Evolutionary conservation across 2,113 vertebrate species (phyloP).

Genomic region (Xiphophorus maculatus): DNA sequence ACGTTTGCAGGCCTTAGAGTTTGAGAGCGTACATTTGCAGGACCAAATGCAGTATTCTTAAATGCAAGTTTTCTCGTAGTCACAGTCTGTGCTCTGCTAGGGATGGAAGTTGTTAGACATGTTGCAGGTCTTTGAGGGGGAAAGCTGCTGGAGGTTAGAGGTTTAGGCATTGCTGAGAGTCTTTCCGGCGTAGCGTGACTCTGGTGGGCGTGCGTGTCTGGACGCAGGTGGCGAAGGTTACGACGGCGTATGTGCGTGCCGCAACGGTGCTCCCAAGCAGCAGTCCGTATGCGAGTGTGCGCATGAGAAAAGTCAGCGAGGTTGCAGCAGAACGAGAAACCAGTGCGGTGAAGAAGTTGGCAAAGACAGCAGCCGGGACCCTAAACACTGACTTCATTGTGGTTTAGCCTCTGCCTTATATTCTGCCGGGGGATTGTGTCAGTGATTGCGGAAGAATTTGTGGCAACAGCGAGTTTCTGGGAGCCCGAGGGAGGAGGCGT

Average conservation of each 20-base stretch:
- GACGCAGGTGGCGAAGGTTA: conserved; percentile 58
- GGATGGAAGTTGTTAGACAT: conserved; percentile 63
- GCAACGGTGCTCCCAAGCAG: conserved; percentile 55
- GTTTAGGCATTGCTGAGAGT: conserved; percentile 50
- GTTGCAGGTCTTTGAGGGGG: conserved; percentile 66
- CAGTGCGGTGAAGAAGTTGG: conserved; percentile 65
- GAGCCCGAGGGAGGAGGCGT: conserved; percentile 57
- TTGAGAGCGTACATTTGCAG: conserved; percentile 11
- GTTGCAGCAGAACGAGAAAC: conserved; percentile 69
- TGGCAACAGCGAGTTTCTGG: conserved; percentile 46
- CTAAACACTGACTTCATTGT: conserved; percentile 76
- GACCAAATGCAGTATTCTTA: conserved; percentile 21
- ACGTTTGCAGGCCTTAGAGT: background rate
- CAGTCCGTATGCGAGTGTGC: conserved; percentile 16
- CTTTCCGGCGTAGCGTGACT: conserved; percentile 43
- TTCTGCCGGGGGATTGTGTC: conserved; percentile 64
- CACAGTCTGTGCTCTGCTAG: conserved; percentile 56
- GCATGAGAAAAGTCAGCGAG: conserved; percentile 50
- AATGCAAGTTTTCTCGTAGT: conserved; percentile 27
- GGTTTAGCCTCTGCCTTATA: conserved; percentile 69
- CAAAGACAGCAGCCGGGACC: conserved; percentile 39
- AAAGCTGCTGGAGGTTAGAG: conserved; percentile 33
- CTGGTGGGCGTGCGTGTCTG: conserved; percentile 44
- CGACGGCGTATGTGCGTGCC: conserved; percentile 46
- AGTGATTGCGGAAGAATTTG: conserved; percentile 60